These are phyloP conservation scores for Iphiclides podalirius DNA, from an alignment of 2,888 invertebrate species.

Conservation along the genomic window DNA sequence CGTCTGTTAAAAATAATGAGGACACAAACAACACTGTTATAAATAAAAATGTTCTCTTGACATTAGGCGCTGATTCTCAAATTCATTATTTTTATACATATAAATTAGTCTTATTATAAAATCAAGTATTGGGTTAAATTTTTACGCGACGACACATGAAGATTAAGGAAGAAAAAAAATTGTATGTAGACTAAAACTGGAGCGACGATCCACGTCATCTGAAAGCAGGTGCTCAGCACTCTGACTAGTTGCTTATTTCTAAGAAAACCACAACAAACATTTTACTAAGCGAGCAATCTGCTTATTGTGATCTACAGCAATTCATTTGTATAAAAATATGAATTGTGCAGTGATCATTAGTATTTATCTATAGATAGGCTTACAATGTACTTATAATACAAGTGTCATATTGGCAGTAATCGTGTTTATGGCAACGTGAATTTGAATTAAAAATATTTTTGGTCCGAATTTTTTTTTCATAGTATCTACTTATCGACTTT, in stretches of 20 bases:
- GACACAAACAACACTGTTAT: constrained; percentile 44
- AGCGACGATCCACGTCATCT: constrained; percentile 19
- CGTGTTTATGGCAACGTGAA: constrained; percentile 76
- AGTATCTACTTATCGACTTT: constrained; percentile 36
- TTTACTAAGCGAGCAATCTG: neutral
- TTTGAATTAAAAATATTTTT: constrained; percentile 76
- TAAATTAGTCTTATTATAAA: constrained; percentile 24
- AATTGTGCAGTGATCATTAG: constrained; percentile 38
- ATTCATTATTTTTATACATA: constrained; percentile 36
- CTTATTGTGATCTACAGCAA: constrained; percentile 23
- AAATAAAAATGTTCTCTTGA: constrained; percentile 40
- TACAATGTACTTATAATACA: constrained; percentile 42
- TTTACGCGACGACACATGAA: constrained; percentile 17
- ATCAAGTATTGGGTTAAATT: constrained; percentile 16
- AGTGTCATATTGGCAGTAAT: constrained; percentile 76
- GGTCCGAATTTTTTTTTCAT: constrained; percentile 59
- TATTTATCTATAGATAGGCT: constrained; percentile 26
- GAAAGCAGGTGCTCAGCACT: constrained; percentile 22
- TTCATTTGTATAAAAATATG: constrained; percentile 62
- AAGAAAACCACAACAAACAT: constrained; percentile 16
- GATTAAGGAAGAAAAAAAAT: neutral
- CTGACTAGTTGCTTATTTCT: constrained; percentile 32
- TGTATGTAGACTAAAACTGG: neutral
- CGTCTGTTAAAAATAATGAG: constrained; percentile 47
- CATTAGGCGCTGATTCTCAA: constrained; percentile 27